Percentiles rank a stretch among this genome's conserved stretches.
phyloP scores from a whole-genome alignment of 2,888 invertebrate species.

The Apotomis turbidana region DNA sequence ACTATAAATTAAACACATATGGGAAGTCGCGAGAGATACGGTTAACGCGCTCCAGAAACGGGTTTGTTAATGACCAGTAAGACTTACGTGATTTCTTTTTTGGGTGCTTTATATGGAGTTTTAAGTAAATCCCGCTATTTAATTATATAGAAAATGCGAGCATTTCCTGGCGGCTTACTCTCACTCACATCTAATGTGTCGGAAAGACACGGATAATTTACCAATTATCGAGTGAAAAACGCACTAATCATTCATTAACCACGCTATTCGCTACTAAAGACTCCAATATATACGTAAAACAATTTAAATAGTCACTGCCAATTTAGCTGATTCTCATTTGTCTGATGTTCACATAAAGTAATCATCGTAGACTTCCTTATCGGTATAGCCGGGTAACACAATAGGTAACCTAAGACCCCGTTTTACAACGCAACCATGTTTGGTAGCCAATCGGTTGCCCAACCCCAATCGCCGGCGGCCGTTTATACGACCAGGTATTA shows the following conservation, averaged over 20 bases:
- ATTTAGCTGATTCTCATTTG: neutral
- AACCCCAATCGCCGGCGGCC: slow-evolving; percentile 16
- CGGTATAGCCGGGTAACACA: slow-evolving; percentile 22
- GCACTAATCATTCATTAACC: too few relatives aligned
- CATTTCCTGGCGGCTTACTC: slow-evolving; percentile 3
- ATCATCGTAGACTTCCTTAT: slow-evolving; percentile 18
- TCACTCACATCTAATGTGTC: too few relatives aligned
- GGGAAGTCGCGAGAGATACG: slow-evolving; percentile 19
- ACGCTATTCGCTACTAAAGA: too few relatives aligned
- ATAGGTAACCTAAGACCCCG: slow-evolving; percentile 31
- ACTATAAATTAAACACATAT: slow-evolving; percentile 34
- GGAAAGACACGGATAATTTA: too few relatives aligned
- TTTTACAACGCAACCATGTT: slow-evolving; percentile 23
- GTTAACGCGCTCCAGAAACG: slow-evolving; percentile 9
- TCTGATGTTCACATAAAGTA: slow-evolving; percentile 8
- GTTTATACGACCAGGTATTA: neutral
- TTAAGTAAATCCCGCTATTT: neutral
- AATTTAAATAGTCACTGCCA: neutral
- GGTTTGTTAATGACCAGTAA: slow-evolving; percentile 35
- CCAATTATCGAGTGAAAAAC: too few relatives aligned
- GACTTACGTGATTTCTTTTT: slow-evolving; percentile 15
- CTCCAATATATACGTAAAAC: neutral
- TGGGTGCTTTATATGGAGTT: neutral
- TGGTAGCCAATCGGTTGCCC: slow-evolving; percentile 20
- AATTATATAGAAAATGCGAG: slow-evolving; percentile 6